Evolutionary conservation across 2,888 invertebrate genomes (phyloP).

Genomic region (Limnephilus lunatus): DNA sequence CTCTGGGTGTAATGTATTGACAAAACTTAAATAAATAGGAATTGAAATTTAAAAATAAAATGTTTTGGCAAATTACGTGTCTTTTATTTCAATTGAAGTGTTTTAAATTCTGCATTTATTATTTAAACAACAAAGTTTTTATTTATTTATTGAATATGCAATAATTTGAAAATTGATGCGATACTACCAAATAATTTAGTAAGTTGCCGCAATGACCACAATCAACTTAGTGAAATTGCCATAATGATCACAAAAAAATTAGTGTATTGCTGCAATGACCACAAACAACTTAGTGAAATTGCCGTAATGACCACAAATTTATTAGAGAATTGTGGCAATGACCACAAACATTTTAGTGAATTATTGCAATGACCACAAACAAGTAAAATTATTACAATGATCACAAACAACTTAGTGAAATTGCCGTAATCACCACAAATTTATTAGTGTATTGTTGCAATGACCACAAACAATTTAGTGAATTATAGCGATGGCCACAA

Average conservation of each 20-base stretch:
- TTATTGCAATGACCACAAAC: no score
- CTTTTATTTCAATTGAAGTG: constrained; percentile 2
- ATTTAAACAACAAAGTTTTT: neutral
- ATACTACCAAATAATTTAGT: no score
- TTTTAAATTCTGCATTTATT: neutral
- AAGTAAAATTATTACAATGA: neutral
- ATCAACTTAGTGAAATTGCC: neutral
- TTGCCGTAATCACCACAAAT: neutral
- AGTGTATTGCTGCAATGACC: neutral
- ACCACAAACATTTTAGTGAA: no score
- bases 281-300: neutral
- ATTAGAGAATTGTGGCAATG: neutral
- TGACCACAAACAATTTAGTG: neutral
- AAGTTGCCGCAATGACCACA: no score
- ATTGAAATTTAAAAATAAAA: constrained; percentile 19
- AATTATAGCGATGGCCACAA: no score
- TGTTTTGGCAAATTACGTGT: constrained; percentile 24
- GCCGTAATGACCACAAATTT: no score
- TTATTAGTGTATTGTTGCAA: neutral
- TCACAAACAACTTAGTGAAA: neutral
- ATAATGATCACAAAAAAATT: neutral
- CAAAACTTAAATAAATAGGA: constrained; percentile 26
- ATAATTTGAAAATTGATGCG: no score
- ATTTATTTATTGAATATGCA: no score
- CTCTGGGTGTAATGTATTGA: constrained; percentile 9